Base-by-base conservation (phyloP, 2,888 invertebrate species). In the Eupithecia dodoneata region DNA sequence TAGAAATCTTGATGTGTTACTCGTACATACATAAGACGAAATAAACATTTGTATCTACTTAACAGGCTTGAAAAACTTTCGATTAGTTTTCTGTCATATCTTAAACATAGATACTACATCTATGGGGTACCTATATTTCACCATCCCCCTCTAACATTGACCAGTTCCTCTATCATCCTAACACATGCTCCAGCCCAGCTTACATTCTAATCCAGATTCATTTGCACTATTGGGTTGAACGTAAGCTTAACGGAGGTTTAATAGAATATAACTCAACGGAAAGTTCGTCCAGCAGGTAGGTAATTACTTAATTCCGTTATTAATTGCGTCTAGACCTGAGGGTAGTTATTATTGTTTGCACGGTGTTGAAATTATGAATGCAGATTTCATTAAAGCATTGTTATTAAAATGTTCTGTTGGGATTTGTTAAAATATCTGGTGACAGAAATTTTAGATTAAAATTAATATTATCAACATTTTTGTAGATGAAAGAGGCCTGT, bases 221-320 rank as follows among this genome's bases (percentile, higher is more conserved):
- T 66, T 18, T 18, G 55, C 71, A 70, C 47, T 73, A 72, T 75
- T 55, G 76, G 59, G 63, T 63, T 63, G 30, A 63, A 63, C 30
- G 30, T 63, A 30, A 30, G 63, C 63, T 63, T 12, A 30, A 30
- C 63, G 10, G 30, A 12, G 30, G 63, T 30, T 63, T 30, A 63
- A 63, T 63, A 63, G 63, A 63, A 66, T 76, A 66, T 72, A 15
- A 72, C 76, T 77, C 69, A 77, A 70, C 76, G 75, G 49, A 71
- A 75, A 75, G 66, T 67, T 75, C 18, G 72, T n/a, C 67, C 76
- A 49, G 72, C 73, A 65, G 77, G 74, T 74, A 69, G 75, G 71
- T 76, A 49, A 71, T 76, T 70, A 74, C 72, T 76, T 76, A 76
- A 80, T 80, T 66, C 76, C 55, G 49, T 76, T 71, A 71, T 76